These are phyloP conservation scores for Dendropsophus ebraccatus DNA, from an alignment of 2,113 vertebrate species.

Conservation along the genomic window DNA sequence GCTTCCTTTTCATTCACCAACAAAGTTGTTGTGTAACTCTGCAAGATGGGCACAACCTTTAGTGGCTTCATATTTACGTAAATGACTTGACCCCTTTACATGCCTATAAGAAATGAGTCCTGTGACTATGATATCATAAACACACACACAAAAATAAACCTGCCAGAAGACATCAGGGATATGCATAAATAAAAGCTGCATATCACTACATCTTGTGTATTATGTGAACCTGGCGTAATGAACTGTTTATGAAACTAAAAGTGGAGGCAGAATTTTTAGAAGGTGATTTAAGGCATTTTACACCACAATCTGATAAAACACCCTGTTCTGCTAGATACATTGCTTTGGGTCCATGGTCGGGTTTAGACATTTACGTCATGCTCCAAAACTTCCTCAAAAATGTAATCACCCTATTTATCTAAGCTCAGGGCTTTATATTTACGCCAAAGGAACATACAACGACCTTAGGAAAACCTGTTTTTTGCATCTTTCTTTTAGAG, in stretches of 20 bases:
- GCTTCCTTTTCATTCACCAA: neutral
- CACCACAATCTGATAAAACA: conserved; percentile 50
- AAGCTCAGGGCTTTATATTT: conserved; percentile 4
- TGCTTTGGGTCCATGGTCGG: conserved; percentile 20
- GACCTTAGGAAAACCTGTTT: neutral
- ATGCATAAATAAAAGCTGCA: conserved; percentile 14
- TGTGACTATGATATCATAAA: neutral
- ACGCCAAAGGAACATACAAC: neutral
- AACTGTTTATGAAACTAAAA: conserved; percentile 50
- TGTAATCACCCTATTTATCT: conserved; percentile 26
- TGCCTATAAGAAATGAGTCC: neutral
- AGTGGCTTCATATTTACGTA: neutral
- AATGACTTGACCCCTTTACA: neutral
- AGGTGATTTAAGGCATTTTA: conserved; percentile 52
- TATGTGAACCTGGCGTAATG: conserved; percentile 16
- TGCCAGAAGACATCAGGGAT: conserved; percentile 5
- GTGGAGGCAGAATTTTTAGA: conserved; percentile 47
- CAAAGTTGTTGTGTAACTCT: neutral
- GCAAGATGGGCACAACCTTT: neutral
- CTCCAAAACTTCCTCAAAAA: conserved; percentile 36
- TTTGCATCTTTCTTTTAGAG: neutral
- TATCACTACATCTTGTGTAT: conserved; percentile 45
- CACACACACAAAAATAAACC: conserved; percentile 21
- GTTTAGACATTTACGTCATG: conserved; percentile 51
- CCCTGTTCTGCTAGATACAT: conserved; percentile 28